These are phyloP conservation scores for Zosterops pallidus DNA, from an alignment of 2,113 vertebrate species.

Conservation along the genomic window DNA sequence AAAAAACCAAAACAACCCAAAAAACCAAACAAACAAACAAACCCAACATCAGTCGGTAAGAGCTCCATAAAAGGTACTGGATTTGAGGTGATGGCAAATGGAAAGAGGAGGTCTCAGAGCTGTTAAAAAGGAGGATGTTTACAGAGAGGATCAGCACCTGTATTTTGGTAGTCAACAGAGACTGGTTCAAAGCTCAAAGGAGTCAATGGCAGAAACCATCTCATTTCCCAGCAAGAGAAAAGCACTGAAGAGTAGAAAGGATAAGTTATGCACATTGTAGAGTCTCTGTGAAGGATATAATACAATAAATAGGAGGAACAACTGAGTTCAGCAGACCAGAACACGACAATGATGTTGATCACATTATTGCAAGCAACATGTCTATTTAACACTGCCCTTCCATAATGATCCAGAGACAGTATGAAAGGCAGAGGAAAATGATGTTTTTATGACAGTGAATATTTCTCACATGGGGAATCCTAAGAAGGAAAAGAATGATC, in stretches of 20 bases:
- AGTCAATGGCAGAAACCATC: background rate
- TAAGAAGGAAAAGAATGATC: background rate
- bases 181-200: background rate
- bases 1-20: no score
- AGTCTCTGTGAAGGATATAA: background rate
- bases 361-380: background rate
- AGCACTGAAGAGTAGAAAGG: background rate
- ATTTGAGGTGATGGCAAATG: background rate
- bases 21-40: no score
- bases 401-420: background rate
- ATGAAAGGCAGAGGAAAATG: background rate
- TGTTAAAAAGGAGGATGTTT: background rate
- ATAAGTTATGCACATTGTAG: background rate
- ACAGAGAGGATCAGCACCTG: background rate
- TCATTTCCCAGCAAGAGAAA: background rate
- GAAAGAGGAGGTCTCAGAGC: background rate
- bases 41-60: background rate
- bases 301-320: background rate
- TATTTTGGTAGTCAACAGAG: background rate
- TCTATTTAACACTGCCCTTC: background rate
- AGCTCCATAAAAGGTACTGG: background rate
- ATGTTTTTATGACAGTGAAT: background rate
- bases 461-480: background rate
- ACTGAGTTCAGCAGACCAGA: background rate
- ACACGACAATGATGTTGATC: background rate